Evolutionary conservation across 2,888 invertebrate species (phyloP), one percentile per base, ranked within the genome.

Genomic region (Phaonia tiefii): DNA sequence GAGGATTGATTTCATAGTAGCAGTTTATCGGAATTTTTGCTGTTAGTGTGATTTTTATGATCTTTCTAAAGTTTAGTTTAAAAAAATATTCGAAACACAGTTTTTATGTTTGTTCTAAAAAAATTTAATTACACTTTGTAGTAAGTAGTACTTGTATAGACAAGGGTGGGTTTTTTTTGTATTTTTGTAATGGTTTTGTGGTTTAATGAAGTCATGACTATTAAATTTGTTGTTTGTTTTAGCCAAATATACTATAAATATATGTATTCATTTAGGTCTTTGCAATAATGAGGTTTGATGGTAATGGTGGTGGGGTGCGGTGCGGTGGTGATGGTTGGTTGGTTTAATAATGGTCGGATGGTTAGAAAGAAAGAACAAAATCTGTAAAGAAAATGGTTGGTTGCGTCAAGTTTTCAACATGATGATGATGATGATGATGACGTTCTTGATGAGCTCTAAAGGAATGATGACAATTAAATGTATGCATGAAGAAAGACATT

Each of bases 161-260:
- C 42, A 37, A 63, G 63, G 63, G 63, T 63, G 63, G 63, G 63
- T 42, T 63, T 63, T 46, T 46, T 46, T n/a, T n/a, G 46, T 46
- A n/a, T 44, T 49, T 46, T 15, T 46, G 17, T 51, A 22, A 31
- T 31, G 39, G 17, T 63, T 39, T 22, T 39, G 11, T 63, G 63
- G 63, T 63, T 63, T 22, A 8, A 54, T 54, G 54, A 20, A 46
- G 17, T 20, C 17, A 4, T 49, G 49, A 49, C 49, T 49, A 20
- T 17, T 7, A 15, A 39, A 60, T 58, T 54, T 54, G 25, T 13
- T 22, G 25, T 5, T 54, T 49, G 2, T 46, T n/a, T 60, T 39
- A 37, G 42, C 60, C 60, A 60, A 60, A 60, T 60, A 5, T 37
- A 13, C 4, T 37, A 37, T 58, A n/a, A n/a, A n/a, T n/a, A n/a